These are phyloP conservation scores for Labroides dimidiatus DNA, from an alignment of 2,797 vertebrate genomes.

Conservation along the genomic window DNA sequence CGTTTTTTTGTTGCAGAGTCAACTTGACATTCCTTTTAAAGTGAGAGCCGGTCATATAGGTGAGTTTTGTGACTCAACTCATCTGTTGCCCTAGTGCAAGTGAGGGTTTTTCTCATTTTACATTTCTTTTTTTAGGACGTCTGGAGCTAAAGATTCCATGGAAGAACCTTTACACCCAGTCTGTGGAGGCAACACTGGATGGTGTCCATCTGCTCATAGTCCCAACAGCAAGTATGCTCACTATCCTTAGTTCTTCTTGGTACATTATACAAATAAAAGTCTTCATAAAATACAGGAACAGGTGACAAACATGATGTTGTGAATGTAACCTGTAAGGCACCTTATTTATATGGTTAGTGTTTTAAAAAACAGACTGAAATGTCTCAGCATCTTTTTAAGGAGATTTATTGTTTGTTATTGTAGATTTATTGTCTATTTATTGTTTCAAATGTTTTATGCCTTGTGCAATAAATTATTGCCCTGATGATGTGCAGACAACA, in stretches of 20 bases:
- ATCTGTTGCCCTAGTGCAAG: neutral
- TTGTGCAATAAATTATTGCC: slow-evolving; percentile 1
- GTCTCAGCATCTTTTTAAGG: neutral
- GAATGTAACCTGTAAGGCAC: too few species aligned
- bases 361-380: neutral
- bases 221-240: slow-evolving; percentile 94
- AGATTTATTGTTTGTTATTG: too few species aligned
- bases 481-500: neutral
- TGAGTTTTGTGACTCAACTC: slow-evolving; percentile 71
- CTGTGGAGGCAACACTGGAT: slow-evolving; percentile 96
- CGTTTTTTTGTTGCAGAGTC: slow-evolving; percentile 84
- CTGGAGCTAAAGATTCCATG: slow-evolving; percentile 96
- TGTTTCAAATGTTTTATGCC: slow-evolving; percentile 1
- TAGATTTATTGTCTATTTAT: too few species aligned
- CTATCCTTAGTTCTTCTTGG: neutral
- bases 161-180: slow-evolving; percentile 97
- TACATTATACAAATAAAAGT: too few species aligned
- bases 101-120: slow-evolving; percentile 6
- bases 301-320: too few species aligned
- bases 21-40: slow-evolving; percentile 98
- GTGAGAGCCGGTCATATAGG: slow-evolving; percentile 96
- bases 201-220: slow-evolving; percentile 96
- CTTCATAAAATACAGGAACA: too few species aligned
- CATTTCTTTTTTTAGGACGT: slow-evolving; percentile 81
- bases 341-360: too few species aligned